Evolutionary conservation across 2,113 vertebrate genomes (phyloP).

Genomic region (Jaculus jaculus): DNA sequence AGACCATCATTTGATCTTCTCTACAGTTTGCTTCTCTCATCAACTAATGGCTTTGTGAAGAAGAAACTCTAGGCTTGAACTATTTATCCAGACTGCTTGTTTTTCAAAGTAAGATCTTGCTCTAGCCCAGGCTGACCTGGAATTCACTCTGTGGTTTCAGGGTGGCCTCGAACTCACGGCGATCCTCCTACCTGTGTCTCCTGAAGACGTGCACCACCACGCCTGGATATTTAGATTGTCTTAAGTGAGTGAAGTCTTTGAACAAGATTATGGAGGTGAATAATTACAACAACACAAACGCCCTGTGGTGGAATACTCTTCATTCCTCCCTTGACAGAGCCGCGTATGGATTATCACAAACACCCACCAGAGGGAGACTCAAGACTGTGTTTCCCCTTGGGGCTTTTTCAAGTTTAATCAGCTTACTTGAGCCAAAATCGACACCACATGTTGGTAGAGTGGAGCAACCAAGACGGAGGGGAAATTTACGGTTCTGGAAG

Average conservation of each 20-base stretch:
- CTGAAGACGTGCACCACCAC: no score
- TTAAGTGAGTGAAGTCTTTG: conserved; percentile 14
- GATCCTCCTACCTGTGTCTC: no score
- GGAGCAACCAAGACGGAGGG: conserved; percentile 37
- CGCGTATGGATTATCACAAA: background rate
- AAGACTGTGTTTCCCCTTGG: conserved; percentile 48
- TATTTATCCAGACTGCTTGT: background rate
- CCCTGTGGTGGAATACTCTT: background rate
- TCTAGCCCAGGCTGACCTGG: no score
- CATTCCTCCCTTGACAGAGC: background rate
- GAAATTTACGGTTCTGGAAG: conserved; percentile 30
- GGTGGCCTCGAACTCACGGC: no score
- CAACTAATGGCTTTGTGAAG: background rate
- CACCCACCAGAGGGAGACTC: conserved; percentile 74
- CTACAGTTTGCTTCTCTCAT: background rate
- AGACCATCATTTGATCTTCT: background rate
- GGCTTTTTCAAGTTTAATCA: background rate
- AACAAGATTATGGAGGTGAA: background rate
- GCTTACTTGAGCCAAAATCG: conserved; percentile 12
- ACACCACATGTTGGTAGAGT: background rate
- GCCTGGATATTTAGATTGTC: no score
- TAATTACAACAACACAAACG: conserved; percentile 21
- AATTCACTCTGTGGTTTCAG: no score
- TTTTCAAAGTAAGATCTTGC: background rate
- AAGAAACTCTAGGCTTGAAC: background rate